Conservation (phyloP, 2,797 vertebrate species). For the Myotis findleyi region DNA sequence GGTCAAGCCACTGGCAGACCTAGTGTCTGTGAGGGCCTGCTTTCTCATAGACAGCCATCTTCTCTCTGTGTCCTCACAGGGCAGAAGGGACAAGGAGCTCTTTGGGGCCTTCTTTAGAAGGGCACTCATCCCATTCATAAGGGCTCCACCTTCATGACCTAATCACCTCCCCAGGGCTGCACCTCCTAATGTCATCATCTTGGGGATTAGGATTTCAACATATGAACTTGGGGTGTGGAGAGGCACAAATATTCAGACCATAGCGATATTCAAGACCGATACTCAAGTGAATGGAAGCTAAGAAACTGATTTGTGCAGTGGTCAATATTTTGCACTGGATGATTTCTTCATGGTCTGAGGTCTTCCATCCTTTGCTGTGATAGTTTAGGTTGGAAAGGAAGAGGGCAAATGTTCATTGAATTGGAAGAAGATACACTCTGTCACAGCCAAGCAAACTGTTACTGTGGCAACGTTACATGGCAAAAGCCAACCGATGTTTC, state of each 20-base stretch:
- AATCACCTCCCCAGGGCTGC: neutral
- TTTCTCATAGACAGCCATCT: neutral
- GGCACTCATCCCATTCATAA: neutral
- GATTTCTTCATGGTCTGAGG: neutral
- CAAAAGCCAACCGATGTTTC: neutral
- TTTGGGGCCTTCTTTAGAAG: neutral
- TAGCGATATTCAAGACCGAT: neutral
- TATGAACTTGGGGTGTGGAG: rapidly evolving
- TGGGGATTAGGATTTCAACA: neutral
- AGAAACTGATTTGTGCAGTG: neutral
- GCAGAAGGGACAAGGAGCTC: neutral
- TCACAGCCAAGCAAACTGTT: neutral
- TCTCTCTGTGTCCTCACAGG: neutral
- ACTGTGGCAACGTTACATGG: too few species aligned
- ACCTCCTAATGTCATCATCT: neutral
- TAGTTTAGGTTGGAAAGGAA: neutral
- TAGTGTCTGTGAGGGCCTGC: neutral
- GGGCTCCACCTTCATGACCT: neutral
- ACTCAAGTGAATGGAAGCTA: neutral
- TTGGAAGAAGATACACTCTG: neutral
- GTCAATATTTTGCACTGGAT: neutral
- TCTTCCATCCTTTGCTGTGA: neutral
- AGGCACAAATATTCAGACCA: neutral
- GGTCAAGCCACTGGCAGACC: too few species aligned
- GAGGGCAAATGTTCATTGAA: neutral